Evolutionary conservation across 1,140 invertebrate genomes (phyloP).

Genomic region (Trichonephila clavata): DNA sequence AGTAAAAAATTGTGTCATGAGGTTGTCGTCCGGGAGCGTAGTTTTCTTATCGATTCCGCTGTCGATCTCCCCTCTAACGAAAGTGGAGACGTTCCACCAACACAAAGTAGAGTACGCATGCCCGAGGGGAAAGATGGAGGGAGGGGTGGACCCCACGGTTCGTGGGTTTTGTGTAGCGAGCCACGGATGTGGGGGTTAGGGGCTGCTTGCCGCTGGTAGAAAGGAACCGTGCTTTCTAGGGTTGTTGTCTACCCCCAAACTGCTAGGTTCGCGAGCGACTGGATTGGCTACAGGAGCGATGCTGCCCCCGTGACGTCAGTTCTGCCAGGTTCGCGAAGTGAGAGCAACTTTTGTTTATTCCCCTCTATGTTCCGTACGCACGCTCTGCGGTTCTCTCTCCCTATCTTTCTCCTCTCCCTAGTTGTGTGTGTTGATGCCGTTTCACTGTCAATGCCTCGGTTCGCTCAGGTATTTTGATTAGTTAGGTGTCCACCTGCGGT

Average conservation of each 20-base stretch:
- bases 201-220: neutral
- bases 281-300: constrained; percentile 64
- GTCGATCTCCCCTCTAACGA: constrained; percentile 11
- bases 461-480: constrained; percentile 50
- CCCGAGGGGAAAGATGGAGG: neutral
- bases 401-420: neutral
- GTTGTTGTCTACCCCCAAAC: constrained; percentile 29
- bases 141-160: constrained; percentile 45
- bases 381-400: constrained; percentile 6
- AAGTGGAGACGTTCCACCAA: constrained; percentile 53
- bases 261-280: neutral
- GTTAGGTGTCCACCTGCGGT: neutral
- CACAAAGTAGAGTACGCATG: constrained; percentile 65
- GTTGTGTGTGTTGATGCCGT: constrained; percentile 43
- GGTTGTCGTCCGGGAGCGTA: constrained; percentile 50
- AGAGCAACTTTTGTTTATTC: constrained; percentile 50
- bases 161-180: constrained; percentile 62
- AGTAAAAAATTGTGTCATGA: constrained; percentile 61
- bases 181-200: constrained; percentile 60
- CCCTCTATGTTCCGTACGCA: neutral
- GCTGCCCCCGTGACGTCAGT: constrained; percentile 65
- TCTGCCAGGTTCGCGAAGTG: constrained; percentile 13
- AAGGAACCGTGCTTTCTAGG: constrained; percentile 24
- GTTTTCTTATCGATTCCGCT: constrained; percentile 68
- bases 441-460: constrained; percentile 47